These are phyloP conservation scores for Tetraodon nigroviridis DNA, from an alignment of 2,113 vertebrate genomes.

Conservation along the genomic window DNA sequence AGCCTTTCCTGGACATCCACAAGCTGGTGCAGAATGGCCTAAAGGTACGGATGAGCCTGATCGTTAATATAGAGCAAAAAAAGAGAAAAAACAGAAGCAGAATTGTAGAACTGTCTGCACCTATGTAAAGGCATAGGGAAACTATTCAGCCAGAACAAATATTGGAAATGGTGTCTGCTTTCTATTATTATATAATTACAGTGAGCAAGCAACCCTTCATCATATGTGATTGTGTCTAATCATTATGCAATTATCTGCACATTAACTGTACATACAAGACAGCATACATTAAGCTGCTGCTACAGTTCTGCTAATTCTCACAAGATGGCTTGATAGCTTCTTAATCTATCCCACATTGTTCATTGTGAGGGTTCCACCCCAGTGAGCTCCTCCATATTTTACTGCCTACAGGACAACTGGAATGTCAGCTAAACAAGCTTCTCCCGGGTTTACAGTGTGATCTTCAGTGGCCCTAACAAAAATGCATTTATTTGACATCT, in stretches of 20 bases:
- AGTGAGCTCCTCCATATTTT: conserved; percentile 14
- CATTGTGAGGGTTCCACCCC: conserved; percentile 15
- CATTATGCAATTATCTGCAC: conserved; percentile 47
- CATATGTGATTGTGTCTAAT: conserved; percentile 45
- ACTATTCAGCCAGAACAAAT: conserved; percentile 43
- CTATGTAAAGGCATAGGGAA: conserved; percentile 42
- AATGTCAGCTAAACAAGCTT: conserved; percentile 8
- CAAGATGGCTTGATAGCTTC: conserved; percentile 50
- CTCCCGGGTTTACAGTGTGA: conserved; percentile 3
- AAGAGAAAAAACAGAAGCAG: not conserved
- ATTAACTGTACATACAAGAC: conserved; percentile 51
- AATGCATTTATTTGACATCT: conserved; percentile 1
- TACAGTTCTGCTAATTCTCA: conserved; percentile 49
- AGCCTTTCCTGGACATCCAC: conserved; percentile 97
- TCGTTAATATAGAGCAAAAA: not conserved
- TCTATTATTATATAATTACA: conserved; percentile 51
- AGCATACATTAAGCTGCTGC: conserved; percentile 45
- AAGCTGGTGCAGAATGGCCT: conserved; percentile 97
- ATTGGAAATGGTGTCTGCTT: conserved; percentile 38
- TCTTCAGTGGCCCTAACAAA: conserved; percentile 1
- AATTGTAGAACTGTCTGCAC: conserved; percentile 36
- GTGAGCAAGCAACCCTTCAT: conserved; percentile 56
- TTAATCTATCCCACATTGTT: conserved; percentile 58
- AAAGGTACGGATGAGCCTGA: conserved; percentile 81
- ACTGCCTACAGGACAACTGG: not conserved